phyloP scores from a whole-genome alignment of 2,797 vertebrate genomes.

The Bradypodion pumilum region DNA sequence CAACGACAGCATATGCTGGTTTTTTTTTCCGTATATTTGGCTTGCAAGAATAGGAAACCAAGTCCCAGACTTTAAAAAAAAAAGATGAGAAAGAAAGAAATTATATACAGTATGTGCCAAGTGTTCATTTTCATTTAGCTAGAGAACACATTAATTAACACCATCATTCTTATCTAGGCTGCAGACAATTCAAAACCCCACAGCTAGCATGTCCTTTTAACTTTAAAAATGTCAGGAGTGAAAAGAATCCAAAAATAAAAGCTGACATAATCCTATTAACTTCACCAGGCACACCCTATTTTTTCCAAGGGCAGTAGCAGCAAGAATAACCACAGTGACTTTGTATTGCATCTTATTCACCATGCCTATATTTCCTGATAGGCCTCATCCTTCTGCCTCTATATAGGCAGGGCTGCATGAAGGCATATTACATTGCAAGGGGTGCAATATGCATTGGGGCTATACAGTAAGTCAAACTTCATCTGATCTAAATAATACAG shows the following conservation, averaged over 20 bases:
- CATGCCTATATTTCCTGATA: background rate
- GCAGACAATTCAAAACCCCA: background rate
- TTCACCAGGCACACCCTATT: background rate
- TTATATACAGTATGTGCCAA: background rate
- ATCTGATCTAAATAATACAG: background rate
- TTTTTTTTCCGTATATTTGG: constrained; percentile 15
- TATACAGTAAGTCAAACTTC: background rate
- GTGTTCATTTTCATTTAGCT: background rate
- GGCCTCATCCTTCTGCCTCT: background rate
- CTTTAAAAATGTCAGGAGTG: background rate
- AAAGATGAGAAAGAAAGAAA: too few species aligned
- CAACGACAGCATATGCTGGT: background rate
- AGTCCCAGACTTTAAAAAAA: background rate
- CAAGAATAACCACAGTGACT: background rate
- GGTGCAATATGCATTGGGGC: too few species aligned
- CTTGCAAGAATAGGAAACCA: constrained; percentile 4
- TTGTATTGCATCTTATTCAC: background rate
- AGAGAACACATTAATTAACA: background rate
- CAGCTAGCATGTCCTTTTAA: background rate
- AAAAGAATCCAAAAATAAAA: background rate
- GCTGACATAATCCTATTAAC: background rate
- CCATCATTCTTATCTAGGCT: background rate
- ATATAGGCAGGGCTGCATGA: background rate
- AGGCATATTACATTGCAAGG: background rate
- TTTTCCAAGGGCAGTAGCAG: background rate